Evolutionary conservation across 1,140 invertebrate species (phyloP).

Genomic region (Nilaparvata lugens): DNA sequence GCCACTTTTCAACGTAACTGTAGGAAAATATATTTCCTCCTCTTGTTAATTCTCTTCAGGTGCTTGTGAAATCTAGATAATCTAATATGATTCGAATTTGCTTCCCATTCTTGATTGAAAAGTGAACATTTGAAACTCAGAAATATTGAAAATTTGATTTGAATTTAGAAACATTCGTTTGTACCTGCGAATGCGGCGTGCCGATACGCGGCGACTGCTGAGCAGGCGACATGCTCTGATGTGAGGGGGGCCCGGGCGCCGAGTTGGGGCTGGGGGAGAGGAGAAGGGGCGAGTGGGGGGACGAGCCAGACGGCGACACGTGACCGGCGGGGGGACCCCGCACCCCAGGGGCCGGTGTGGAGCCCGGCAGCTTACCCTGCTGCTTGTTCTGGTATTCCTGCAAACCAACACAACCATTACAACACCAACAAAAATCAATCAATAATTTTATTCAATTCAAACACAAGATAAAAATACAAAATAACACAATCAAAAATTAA

Average conservation of each 20-base stretch:
- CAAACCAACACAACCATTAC: too few relatives aligned
- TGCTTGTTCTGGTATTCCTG: slow-evolving; percentile 48
- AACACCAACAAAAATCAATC: not conserved
- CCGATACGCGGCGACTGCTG: slow-evolving; percentile 47
- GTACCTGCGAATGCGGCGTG: slow-evolving; percentile 48
- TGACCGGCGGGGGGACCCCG: not conserved
- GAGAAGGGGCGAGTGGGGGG: slow-evolving; percentile 21
- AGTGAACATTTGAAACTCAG: too few relatives aligned
- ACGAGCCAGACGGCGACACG: slow-evolving; percentile 1
- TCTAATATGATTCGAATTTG: too few relatives aligned
- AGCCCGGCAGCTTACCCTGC: not conserved
- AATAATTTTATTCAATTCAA: too few relatives aligned
- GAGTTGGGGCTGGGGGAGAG: slow-evolving; percentile 7
- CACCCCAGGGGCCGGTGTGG: not conserved
- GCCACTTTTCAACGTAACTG: too few relatives aligned
- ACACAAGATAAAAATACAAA: not conserved
- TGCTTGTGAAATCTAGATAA: too few relatives aligned
- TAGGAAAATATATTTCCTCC: too few relatives aligned
- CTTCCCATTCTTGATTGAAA: too few relatives aligned
- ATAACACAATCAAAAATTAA: not conserved
- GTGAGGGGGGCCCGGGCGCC: slow-evolving; percentile 11
- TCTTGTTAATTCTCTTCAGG: too few relatives aligned
- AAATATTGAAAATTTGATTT: too few relatives aligned
- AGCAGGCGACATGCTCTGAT: slow-evolving; percentile 41
- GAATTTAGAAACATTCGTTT: too few relatives aligned